Conservation (phyloP, 2,888 invertebrate species). For the Tuberolachnus salignus region DNA sequence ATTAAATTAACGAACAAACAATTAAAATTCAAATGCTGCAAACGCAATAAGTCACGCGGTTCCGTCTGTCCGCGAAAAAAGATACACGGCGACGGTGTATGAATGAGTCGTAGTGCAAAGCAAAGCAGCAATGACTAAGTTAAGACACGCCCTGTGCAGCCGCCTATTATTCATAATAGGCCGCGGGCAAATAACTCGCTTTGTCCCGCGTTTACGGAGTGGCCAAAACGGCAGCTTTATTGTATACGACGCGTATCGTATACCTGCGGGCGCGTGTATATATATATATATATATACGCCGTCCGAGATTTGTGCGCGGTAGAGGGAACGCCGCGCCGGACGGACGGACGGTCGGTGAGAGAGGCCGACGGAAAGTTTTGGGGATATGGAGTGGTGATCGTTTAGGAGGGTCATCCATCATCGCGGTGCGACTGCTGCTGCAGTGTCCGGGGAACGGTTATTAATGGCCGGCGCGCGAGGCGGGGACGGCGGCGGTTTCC, state of each 20-base stretch:
- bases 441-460: slow-evolving; percentile 35
- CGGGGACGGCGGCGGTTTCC: neutral
- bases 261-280: neutral
- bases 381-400: slow-evolving; percentile 49
- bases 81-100: too few species aligned
- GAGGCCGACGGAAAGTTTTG: too few species aligned
- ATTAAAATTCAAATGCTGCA: too few species aligned
- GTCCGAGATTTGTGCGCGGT: slow-evolving; percentile 40
- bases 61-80: too few species aligned
- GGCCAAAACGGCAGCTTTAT: too few species aligned
- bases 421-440: slow-evolving; percentile 8
- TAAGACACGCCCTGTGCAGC: neutral
- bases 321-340: too few species aligned
- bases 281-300: neutral
- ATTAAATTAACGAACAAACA: too few species aligned
- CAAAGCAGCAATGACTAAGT: too few species aligned
- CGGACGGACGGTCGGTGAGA: too few species aligned
- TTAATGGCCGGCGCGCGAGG: slow-evolving; percentile 29
- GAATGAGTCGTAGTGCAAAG: too few species aligned
- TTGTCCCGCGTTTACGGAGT: too few species aligned
- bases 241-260: neutral
- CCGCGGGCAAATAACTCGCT: neutral
- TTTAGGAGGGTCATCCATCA: slow-evolving; percentile 56
- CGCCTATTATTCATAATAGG: slow-evolving; percentile 28
- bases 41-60: too few species aligned